phyloP scores from a whole-genome alignment of 2,797 vertebrate genomes.

The Kryptolebias ocellatus region DNA sequence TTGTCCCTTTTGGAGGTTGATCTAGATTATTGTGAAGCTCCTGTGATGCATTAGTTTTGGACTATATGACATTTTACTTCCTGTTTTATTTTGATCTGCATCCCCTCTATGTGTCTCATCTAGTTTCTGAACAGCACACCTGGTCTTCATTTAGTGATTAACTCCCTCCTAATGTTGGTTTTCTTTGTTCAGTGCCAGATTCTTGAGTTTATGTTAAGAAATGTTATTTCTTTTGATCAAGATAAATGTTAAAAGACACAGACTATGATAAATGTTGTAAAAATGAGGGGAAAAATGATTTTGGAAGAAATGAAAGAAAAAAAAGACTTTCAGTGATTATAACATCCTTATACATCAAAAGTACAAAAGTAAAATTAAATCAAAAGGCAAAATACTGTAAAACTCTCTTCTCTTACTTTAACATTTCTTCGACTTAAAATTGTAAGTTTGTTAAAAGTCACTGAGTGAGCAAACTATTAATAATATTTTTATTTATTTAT shows the following conservation, averaged over 20 bases:
- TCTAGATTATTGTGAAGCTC: not conserved
- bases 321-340: no score
- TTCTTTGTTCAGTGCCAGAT: no score
- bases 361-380: no score
- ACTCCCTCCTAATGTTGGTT: not conserved
- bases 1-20: no score
- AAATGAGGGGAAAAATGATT: no score
- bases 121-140: not conserved
- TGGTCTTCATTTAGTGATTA: not conserved
- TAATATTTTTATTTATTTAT: not conserved
- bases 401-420: not conserved
- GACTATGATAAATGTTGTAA: no score
- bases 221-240: no score
- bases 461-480: not conserved
- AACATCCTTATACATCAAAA: no score
- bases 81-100: not conserved
- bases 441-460: not conserved
- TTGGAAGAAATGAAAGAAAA: no score
- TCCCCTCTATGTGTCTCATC: not conserved
- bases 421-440: not conserved
- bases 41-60: not conserved
- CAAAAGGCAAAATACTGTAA: no score
- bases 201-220: no score
- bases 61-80: not conserved
- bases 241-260: no score